A percentile compares a stretch with the other conserved stretches of the same genome.
phyloP scores from a whole-genome alignment of 2,113 vertebrate species.

The Semnornis frantzii region DNA sequence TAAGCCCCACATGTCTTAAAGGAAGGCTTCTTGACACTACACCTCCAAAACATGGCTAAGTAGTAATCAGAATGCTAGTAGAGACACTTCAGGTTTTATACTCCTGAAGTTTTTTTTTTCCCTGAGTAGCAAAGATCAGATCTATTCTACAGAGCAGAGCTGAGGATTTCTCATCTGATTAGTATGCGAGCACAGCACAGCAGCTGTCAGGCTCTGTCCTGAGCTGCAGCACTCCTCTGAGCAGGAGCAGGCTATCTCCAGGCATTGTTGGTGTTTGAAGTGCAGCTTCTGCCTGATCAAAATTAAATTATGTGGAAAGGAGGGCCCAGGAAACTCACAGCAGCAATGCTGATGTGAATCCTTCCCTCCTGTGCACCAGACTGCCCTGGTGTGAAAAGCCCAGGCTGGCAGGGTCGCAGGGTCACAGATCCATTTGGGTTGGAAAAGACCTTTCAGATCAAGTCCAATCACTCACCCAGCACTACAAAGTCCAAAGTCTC shows the following conservation, averaged over 20 bases:
- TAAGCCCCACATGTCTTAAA: neutral
- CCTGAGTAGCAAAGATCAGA: conserved; percentile 34
- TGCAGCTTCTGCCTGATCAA: neutral
- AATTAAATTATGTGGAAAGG: neutral
- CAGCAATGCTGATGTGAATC: neutral
- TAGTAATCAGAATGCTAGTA: conserved; percentile 6
- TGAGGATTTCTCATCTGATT: conserved; percentile 26
- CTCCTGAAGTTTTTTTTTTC: neutral
- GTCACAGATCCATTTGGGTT: too few species aligned
- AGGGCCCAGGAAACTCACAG: neutral
- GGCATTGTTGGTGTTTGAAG: neutral
- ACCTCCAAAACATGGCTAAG: neutral
- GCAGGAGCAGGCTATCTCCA: neutral
- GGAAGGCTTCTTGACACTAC: neutral
- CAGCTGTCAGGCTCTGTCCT: neutral
- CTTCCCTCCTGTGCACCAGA: neutral
- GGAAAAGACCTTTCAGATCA: too few species aligned
- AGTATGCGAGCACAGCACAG: conserved; percentile 29
- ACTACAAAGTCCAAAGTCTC: too few species aligned
- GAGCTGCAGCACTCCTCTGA: neutral
- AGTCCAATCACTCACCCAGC: too few species aligned
- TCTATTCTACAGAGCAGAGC: conserved; percentile 8
- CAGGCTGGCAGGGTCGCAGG: neutral
- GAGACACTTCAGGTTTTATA: neutral
- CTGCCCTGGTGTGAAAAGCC: neutral